phyloP scores from a whole-genome alignment of 2,113 vertebrate genomes.

The Sterrhoptilus dennistouni region DNA sequence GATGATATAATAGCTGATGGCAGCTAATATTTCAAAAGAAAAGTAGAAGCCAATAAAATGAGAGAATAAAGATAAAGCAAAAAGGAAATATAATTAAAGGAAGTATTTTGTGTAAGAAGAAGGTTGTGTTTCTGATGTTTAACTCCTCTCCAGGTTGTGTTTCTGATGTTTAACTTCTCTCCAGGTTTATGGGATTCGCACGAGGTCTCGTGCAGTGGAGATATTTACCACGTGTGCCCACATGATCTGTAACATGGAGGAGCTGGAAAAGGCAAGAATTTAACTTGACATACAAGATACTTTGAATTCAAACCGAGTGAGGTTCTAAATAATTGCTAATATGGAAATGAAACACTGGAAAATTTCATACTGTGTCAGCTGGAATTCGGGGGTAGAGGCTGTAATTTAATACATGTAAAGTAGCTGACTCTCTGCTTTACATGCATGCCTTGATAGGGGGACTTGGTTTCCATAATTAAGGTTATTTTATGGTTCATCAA shows the following conservation, averaged over 20 bases:
- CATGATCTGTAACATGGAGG: conserved; percentile 97
- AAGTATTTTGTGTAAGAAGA: neutral
- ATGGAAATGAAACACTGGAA: neutral
- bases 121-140: neutral
- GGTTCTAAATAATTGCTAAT: neutral
- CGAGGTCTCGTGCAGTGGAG: conserved; percentile 93
- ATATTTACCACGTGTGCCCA: conserved; percentile 99
- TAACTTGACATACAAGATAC: neutral
- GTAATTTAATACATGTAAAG: neutral
- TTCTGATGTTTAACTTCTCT: neutral
- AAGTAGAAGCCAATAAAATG: neutral
- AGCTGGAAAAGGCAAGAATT: conserved; percentile 89
- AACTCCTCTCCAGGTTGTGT: conserved; percentile 82
- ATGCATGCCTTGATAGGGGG: neutral
- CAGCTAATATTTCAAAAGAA: neutral
- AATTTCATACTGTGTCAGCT: neutral
- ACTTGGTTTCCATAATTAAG: neutral
- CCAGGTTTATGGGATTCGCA: conserved; percentile 95
- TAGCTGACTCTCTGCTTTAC: neutral
- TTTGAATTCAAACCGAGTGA: neutral
- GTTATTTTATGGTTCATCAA: neutral
- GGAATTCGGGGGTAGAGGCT: neutral
- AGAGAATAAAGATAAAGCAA: neutral
- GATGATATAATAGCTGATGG: neutral
- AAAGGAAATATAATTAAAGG: neutral